Base-by-base conservation (phyloP, 2,113 vertebrate species). In the Falcunculus frontatus region DNA sequence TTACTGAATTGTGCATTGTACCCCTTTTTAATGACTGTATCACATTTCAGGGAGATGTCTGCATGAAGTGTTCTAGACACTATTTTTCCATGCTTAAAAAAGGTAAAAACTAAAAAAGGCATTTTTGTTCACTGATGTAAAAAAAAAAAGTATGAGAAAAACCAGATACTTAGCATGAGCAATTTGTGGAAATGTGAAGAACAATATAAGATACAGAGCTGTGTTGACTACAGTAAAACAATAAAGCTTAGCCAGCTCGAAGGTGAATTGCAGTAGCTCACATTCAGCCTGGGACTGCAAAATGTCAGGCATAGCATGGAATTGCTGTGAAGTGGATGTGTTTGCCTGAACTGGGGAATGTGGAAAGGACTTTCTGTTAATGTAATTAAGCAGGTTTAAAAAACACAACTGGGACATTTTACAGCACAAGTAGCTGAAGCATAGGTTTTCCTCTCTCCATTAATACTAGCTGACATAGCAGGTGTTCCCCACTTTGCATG, bases 21-120 rank as follows among this genome's bases (percentile, higher is more conserved):
- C 50, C 8, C 75, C 62, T 84, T 76, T 73, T 33, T 53, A 97
- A 87, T 30, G 74, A 81, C 41, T 91, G 89, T 92, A 93, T 63
- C 95, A 97, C 95, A 93, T 97, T 97, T 95, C 95, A 93, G 87
- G 64, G 88, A 96, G 76, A 92, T 3, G 65, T 91, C 89, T 97
- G 89, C 77, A 75, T 82, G 55, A 96, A 96, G 56, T 92, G 41
- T 91, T 95, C 95, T 96, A 81, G 85, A 90, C 87, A 74, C 32
- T 80, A 35, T 91, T 95, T 96, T 95, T 88, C 79, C 87, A 78
- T 81, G 87, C 86, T 98, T 97, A 27, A 55, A 84, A 96, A 95
- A 87, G 78, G 46, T 91, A 80, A 94, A 65, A 83, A 63, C 79
- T 53, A 22, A 7, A 91, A 89, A 64, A 64, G 32, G 20, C 68